phyloP scores from a whole-genome alignment of 2,888 invertebrate genomes.

The Heliconius aoede region DNA sequence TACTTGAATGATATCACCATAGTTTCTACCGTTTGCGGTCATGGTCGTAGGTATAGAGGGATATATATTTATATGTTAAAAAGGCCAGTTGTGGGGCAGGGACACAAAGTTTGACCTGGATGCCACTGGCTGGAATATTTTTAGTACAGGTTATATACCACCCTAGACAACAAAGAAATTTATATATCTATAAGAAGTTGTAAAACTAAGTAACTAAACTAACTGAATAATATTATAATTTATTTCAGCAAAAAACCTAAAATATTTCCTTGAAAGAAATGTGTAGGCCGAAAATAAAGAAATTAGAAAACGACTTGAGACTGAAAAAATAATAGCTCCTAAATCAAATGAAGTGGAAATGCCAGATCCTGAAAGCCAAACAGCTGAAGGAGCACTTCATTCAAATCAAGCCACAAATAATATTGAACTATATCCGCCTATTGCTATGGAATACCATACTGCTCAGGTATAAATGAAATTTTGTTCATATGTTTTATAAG shows the following conservation, averaged over 20 bases:
- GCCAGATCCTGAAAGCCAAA: conserved; percentile 63
- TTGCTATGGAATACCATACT: conserved; percentile 78
- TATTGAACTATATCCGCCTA: conserved; percentile 62
- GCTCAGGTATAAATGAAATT: conserved; percentile 60
- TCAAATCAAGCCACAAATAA: conserved; percentile 67
- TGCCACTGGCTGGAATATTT: too few species aligned
- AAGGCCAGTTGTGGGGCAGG: too few species aligned
- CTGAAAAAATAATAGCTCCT: conserved; percentile 68
- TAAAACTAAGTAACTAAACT: too few species aligned
- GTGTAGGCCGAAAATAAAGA: conserved; percentile 73
- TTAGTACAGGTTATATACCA: too few species aligned
- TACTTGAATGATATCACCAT: conserved; percentile 93
- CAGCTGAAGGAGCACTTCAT: conserved; percentile 61
- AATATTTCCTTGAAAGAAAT: too few species aligned
- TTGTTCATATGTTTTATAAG: not conserved
- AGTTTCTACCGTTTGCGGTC: conserved; percentile 90
- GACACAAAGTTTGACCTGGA: too few species aligned
- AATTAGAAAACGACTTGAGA: conserved; percentile 68
- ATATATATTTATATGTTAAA: too few species aligned
- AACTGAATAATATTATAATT: too few species aligned
- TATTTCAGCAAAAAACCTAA: too few species aligned
- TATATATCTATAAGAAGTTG: too few species aligned
- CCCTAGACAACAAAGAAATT: too few species aligned
- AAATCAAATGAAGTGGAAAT: conserved; percentile 68
- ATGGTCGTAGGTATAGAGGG: too few species aligned